These are phyloP conservation scores for Drosophila novamexicana DNA, from an alignment of 1,140 invertebrate species.

Conservation along the genomic window DNA sequence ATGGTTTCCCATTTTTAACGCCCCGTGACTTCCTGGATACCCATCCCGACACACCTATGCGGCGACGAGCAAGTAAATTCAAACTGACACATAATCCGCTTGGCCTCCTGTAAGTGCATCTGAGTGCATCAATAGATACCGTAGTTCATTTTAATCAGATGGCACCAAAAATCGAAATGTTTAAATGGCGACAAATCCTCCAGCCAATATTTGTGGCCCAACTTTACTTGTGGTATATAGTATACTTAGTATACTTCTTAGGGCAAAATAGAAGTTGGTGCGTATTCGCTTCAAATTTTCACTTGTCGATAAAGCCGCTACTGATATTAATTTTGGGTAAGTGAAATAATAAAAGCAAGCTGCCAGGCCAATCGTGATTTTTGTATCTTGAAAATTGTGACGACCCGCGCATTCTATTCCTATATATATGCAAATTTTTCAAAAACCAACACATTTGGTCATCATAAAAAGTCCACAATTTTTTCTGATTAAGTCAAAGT, in stretches of 20 bases:
- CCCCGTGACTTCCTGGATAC: slow-evolving; percentile 57
- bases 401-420: slow-evolving; percentile 20
- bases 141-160: neutral
- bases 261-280: neutral
- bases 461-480: slow-evolving; percentile 61
- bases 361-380: slow-evolving; percentile 39
- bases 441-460: slow-evolving; percentile 6
- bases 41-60: neutral
- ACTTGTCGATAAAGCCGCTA: slow-evolving; percentile 27
- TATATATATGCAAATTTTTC: slow-evolving; percentile 40
- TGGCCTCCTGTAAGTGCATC: slow-evolving; percentile 39
- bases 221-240: no score
- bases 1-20: slow-evolving; percentile 60
- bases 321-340: slow-evolving; percentile 54
- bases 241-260: neutral
- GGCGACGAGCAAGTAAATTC: slow-evolving; percentile 58
- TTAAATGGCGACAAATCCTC: slow-evolving; percentile 3
- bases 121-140: slow-evolving; percentile 45
- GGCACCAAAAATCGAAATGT: slow-evolving; percentile 4
- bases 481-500: slow-evolving; percentile 71
- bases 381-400: slow-evolving; percentile 38
- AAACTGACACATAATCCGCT: slow-evolving; percentile 68
- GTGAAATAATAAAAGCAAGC: slow-evolving; percentile 28
- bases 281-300: neutral
- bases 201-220: no score